Percentiles rank a stretch among this genome's conserved stretches.
These are phyloP conservation scores for Drosophila kuntzei DNA, from an alignment of 2,888 invertebrate species.

Conservation along the genomic window DNA sequence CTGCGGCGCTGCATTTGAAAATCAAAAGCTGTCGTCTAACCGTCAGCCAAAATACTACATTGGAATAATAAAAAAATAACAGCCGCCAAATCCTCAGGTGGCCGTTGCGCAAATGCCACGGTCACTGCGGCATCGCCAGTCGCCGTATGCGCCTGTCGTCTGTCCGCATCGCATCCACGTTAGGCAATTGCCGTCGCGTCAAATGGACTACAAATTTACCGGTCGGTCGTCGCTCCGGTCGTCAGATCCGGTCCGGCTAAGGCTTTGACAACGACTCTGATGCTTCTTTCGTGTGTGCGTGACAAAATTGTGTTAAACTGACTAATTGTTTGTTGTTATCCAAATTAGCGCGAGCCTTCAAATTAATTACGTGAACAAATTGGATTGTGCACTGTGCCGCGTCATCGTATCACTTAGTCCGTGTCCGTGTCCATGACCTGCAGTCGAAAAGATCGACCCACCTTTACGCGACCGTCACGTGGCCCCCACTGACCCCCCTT, in stretches of 20 bases:
- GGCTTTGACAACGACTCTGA: background rate
- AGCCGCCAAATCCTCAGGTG: conserved; percentile 69
- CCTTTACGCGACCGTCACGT: conserved; percentile 51
- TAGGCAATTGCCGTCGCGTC: conserved; percentile 31
- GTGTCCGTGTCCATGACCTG: conserved; percentile 64
- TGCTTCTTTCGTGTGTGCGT: conserved; percentile 36
- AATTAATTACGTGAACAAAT: conserved; percentile 69
- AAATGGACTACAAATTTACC: conserved; percentile 10
- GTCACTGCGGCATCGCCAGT: conserved; percentile 61
- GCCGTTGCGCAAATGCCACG: conserved; percentile 67
- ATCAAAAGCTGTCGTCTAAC: conserved; percentile 32
- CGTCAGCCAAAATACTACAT: background rate
- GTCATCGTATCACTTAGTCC: conserved; percentile 8
- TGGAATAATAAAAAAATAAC: conserved; percentile 14
- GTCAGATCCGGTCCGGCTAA: conserved; percentile 13
- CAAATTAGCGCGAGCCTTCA: conserved; percentile 56
- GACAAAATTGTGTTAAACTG: conserved; percentile 46
- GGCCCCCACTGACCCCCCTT: conserved; percentile 18
- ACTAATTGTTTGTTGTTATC: conserved; percentile 49
- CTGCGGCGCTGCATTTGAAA: conserved; percentile 53
- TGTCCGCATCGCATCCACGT: conserved; percentile 38
- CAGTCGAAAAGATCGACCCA: conserved; percentile 53
- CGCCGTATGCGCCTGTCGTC: conserved; percentile 66
- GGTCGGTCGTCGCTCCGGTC: conserved; percentile 4
- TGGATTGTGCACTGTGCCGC: conserved; percentile 52